Evolutionary conservation across 2,888 invertebrate genomes (phyloP), one percentile per base, ranked within the genome.

Genomic region (Serripes groenlandicus): DNA sequence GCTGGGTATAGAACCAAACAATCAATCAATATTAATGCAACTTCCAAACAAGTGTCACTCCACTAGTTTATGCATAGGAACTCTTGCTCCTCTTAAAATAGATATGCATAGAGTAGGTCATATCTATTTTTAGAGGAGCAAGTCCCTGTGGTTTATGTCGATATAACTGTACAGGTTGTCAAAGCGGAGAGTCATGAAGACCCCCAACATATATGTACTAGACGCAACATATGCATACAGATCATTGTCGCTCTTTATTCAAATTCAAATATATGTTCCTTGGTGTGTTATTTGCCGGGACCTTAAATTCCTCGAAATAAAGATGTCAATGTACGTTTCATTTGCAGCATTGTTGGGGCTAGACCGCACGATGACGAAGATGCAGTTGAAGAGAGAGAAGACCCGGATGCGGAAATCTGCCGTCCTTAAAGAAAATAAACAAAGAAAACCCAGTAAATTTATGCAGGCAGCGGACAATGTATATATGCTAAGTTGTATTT

Each of bases 281-380:
- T 18, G 42, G 42, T 42, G 42, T 42, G 18, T 18, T 9, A 15
- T 42, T 42, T n/a, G 5, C 5, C n/a, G n/a, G 23, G 23, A 56
- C 23, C 11, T 56, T 15, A 56, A 15, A n/a, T n/a, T 15, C 5
- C 23, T 15, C 56, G 56, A 7, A n/a, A 56, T 15, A 56, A 56
- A n/a, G 56, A 56, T 56, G n/a, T n/a, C 56, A 3, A n/a, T 26
- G 56, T 26, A 42, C 23, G 23, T 56, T n/a, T 56, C 56, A n/a
- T 56, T 11, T 56, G 2, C 73, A 86, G 86, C 64, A 26, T 76
- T 86, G 9, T 68, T 86, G 32, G 83, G 86, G 21, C 60, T 86
- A n/a, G 83, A 83, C 30, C 66, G 81, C n/a, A 78, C 81, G 79
- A 86, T 76, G 62, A 83, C 83, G 3, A 81, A 79, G 30, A 69